phyloP scores from a whole-genome alignment of 1,140 invertebrate genomes.

The Armadillidium nasatum region DNA sequence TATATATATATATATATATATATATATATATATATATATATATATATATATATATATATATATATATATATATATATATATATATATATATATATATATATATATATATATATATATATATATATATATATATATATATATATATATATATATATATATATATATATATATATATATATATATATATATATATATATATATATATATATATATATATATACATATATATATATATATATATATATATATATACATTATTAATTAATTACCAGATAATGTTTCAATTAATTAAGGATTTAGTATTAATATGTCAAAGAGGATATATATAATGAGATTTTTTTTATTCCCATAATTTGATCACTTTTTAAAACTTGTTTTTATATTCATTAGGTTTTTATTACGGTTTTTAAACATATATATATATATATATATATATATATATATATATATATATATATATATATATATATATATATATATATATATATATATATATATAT shows the following conservation, averaged over 20 bases:
- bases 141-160: neutral
- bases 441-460: too few species aligned
- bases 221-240: neutral
- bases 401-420: too few species aligned
- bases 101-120: constrained; percentile 18
- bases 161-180: constrained; percentile 20
- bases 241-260: too few species aligned
- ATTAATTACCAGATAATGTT: neutral
- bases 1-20: neutral
- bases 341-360: too few species aligned
- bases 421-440: too few species aligned
- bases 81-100: constrained; percentile 23
- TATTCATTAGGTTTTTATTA: too few species aligned
- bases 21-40: constrained; percentile 17
- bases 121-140: constrained; percentile 18
- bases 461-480: too few species aligned
- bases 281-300: neutral
- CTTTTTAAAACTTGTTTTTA: too few species aligned
- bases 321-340: too few species aligned
- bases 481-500: too few species aligned
- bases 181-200: constrained; percentile 21
- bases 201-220: neutral
- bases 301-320: too few species aligned
- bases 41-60: constrained; percentile 15
- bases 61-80: neutral